Base-by-base conservation (phyloP, 2,888 invertebrate genomes). In the Philonicus albiceps region DNA sequence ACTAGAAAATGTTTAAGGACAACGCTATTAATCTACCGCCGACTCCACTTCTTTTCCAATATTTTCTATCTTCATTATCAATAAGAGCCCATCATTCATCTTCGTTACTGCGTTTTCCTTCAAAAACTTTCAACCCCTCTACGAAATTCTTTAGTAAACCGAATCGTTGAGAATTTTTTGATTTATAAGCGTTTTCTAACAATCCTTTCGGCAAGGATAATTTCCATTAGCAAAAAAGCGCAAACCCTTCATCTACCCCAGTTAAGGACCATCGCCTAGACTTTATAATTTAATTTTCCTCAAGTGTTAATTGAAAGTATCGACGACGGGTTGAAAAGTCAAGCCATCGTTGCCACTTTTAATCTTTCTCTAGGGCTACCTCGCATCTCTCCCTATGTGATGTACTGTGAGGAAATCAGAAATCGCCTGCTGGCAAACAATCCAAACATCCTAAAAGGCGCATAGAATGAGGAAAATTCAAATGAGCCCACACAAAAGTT, bases 281-380 rank as follows among this genome's bases (percentile, higher is more conserved):
- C 27, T 84, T 84, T 73, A 73, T 73, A 84, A 84, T 84, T 84
- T 84, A 84, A 84, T 84, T 84, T 84, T 73, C 64, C 73, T 84
- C 84, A 84, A 84, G 84, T 84, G 84, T 84, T 84, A 84, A 84
- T 84, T 84, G 84, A 84, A 84, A 73, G 84, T 84, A 84, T 84
- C 84, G 84, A 84, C 73, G 84, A 84, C 73, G 84, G 73, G 84
- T 84, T 84, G 34, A 84, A 84, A 84, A 84, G 84, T 73, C 73
- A 84, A 43, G 31, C 43, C 27, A 84, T 84, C 84, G 84, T 73
- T 73, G 40, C 72, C 73, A 72, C 72, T 84, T 73, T 73, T 22
- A 73, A 30, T 64, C 64, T 64, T 27, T 27, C 55, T 55, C 55
- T 11, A 11, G 64, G 19, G 8, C 22, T 64, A 27, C 27, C 16